These are phyloP conservation scores for Cossypha dichroa DNA, from an alignment of 2,797 vertebrate genomes.

Conservation along the genomic window DNA sequence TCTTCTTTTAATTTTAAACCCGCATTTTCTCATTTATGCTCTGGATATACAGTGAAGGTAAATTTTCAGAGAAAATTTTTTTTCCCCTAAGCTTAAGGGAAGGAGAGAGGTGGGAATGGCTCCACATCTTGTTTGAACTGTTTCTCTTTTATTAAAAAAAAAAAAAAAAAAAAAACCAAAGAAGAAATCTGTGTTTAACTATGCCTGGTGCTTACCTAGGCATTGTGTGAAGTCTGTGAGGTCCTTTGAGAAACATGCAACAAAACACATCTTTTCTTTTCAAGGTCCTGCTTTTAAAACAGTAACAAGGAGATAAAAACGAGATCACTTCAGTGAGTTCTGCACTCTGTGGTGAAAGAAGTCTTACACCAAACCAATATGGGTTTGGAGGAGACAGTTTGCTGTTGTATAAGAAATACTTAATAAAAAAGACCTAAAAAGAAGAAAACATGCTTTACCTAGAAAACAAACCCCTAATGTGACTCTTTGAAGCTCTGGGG, in stretches of 20 bases:
- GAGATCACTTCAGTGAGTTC: accelerated
- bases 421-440: neutral
- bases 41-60: neutral
- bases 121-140: neutral
- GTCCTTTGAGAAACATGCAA: neutral
- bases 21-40: neutral
- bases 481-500: neutral
- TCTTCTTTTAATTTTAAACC: neutral
- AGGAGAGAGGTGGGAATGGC: neutral
- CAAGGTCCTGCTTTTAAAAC: neutral
- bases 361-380: neutral
- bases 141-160: neutral
- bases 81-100: neutral
- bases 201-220: neutral
- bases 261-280: neutral
- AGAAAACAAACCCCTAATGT: neutral
- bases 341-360: neutral
- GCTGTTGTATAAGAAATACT: neutral
- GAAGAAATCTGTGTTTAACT: neutral
- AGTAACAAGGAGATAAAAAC: neutral
- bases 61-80: neutral
- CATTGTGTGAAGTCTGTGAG: neutral
- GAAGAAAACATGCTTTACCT: neutral
- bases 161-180: too few relatives aligned
- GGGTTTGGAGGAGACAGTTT: neutral